Evolutionary conservation across 2,113 vertebrate genomes (phyloP), one percentile per base, ranked within the genome.

Genomic region (Rhinoderma darwinii): DNA sequence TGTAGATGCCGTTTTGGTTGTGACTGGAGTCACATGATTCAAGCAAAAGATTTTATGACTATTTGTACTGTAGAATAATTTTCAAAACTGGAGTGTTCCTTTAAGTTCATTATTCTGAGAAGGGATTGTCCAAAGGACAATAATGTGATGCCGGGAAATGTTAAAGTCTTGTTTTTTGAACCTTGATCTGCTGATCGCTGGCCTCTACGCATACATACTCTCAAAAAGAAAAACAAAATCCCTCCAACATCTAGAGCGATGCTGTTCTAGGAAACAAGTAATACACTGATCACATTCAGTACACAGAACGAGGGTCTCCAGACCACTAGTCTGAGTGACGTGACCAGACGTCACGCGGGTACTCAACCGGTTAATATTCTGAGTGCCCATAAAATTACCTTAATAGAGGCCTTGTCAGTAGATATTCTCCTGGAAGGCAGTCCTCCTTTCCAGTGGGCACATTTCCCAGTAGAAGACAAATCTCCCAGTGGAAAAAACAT

Each of bases 391-490:
- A 86, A 68, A 39, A 44, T 35, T 73, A 54, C 77, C 44, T 81
- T 86, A 86, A 86, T 86, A 86, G 85, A 74, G 37, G 15, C 68
- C 85, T 82, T 87, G 85, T 82, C 77, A 82, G 77, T 37, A 87
- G 68, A 80, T 87, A 81, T 87, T 87, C 85, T 74, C 37, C 51
- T 87, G 85, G 85, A 87, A 73, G 78, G 77, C 68, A 59, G 37
- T 74, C 44, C 63, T 80, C 77, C 63, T 86, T 86, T 86, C 76
- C 84, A 86, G 47, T 87, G 78, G 85, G 85, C 85, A 74, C 12
- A 59, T 47, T 81, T 87, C 78, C 78, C 78, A 82, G 85, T 73
- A 87, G 32, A 87, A 87, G 85, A 87, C 85, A 87, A 82, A 87
- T 82, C 78, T 61, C 78, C 68, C 50, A 87, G 77, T 87, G 85